Evolutionary conservation across 1,140 invertebrate genomes (phyloP), one percentile per base, ranked within the genome.

Genomic region (Orussus abietinus): DNA sequence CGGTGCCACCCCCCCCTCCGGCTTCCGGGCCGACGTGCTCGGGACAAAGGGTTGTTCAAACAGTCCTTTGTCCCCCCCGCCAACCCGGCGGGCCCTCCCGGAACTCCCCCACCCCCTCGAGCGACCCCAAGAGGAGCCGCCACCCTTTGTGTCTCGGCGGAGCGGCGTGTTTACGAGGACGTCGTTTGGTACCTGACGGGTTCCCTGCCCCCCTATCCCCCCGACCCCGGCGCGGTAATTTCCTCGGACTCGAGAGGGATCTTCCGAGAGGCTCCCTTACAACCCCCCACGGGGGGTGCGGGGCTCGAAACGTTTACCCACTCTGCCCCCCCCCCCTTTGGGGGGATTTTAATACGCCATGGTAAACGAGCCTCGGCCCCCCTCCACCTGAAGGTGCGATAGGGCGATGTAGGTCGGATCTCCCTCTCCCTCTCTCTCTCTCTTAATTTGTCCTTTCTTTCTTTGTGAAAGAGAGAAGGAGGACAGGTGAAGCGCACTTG

Each of bases 21-120:
- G 47, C 55, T 53, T 45, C 49, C 46, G 47, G 47, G 41, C 34
- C 25, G 38, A 39, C 43, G 41, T 41, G 45, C 47, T 45, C 47
- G 47, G n/a, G n/a, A 59, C 56, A 64, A 61, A 60, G 53, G 57
- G 53, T 38, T 61, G 61, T 62, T 64, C 59, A 43, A 61, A 62
- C 60, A 60, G 54, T 51, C 48, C 57, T 60, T 62, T 64, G 55
- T 62, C 31, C 26, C 35, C 29, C 40, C n/a, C n/a, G n/a, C n/a
- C n/a, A n/a, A n/a, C n/a, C n/a, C n/a, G n/a, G n/a, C n/a, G n/a
- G n/a, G n/a, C n/a, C n/a, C n/a, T n/a, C n/a, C n/a, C n/a, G n/a
- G n/a, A n/a, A n/a, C 17, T 5, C 13, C 4, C 15, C 10, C 29
- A 18, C 15, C 28, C 9, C 18, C 15, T 34, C 15, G 31, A 32